Evolutionary conservation across 2,113 vertebrate genomes (phyloP).

Genomic region (Clinocottus analis): DNA sequence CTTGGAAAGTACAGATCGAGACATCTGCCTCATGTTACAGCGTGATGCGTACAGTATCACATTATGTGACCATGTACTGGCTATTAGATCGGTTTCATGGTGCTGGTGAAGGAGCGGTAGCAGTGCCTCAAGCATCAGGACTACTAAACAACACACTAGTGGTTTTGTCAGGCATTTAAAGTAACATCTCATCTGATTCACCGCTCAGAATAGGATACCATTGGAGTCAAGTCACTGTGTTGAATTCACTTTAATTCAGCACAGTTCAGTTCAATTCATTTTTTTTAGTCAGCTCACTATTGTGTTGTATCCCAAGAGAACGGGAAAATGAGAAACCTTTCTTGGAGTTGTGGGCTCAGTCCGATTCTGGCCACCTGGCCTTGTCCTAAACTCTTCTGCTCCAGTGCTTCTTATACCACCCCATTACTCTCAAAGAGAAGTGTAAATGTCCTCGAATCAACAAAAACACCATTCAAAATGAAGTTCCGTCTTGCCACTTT

Average conservation of each 20-base stretch:
- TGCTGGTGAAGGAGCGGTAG: conserved; percentile 25
- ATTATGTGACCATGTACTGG: conserved; percentile 65
- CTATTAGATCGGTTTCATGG: conserved; percentile 60
- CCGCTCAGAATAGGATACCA: not conserved
- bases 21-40: conserved; percentile 77
- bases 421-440: not conserved
- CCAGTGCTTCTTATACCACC: not conserved
- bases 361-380: not conserved
- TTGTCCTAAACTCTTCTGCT: not conserved
- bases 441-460: not conserved
- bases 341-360: not conserved
- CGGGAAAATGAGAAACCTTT: not conserved
- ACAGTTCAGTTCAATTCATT: conserved; percentile 3
- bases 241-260: not conserved
- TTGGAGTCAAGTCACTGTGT: not conserved
- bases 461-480: not conserved
- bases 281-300: not conserved
- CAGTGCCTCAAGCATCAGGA: conserved; percentile 7
- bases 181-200: not conserved
- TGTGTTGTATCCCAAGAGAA: not conserved
- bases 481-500: not conserved
- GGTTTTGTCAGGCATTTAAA: conserved; percentile 18
- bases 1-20: conserved; percentile 71
- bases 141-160: conserved; percentile 3
- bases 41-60: conserved; percentile 60